Evolutionary conservation across 2,113 vertebrate species (phyloP).

Genomic region (Spizaetus ornatus): DNA sequence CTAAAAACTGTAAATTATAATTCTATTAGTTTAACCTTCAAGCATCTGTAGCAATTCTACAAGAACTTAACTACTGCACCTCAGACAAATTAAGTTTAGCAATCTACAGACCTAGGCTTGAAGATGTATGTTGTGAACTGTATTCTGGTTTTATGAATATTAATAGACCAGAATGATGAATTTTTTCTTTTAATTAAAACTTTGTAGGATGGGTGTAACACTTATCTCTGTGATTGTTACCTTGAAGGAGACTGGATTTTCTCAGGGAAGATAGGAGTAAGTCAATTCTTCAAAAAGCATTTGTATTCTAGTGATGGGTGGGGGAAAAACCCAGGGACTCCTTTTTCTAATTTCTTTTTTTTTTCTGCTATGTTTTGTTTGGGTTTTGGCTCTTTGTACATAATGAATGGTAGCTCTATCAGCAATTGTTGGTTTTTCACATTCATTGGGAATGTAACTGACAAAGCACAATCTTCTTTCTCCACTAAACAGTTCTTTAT

Average conservation of each 20-base stretch:
- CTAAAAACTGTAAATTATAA: background rate
- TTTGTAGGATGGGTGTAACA: background rate
- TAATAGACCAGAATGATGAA: background rate
- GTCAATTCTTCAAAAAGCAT: background rate
- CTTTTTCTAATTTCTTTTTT: background rate
- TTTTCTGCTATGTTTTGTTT: background rate
- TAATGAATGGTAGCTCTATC: background rate
- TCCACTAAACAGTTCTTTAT: background rate
- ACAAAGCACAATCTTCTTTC: background rate
- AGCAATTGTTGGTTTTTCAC: background rate
- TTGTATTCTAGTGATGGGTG: background rate
- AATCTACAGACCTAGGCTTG: background rate
- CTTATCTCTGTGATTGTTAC: background rate
- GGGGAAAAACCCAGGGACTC: fast-evolving
- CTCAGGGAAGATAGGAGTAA: background rate
- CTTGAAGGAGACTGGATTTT: background rate
- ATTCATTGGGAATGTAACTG: background rate
- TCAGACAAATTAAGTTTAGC: background rate
- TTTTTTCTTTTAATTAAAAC: background rate
- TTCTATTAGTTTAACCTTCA: background rate
- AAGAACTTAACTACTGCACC: background rate
- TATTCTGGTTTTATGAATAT: background rate
- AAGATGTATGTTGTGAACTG: background rate
- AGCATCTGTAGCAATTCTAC: background rate
- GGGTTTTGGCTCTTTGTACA: background rate